Conservation (phyloP, 2,797 vertebrate genomes). For the Lerista edwardsae region DNA sequence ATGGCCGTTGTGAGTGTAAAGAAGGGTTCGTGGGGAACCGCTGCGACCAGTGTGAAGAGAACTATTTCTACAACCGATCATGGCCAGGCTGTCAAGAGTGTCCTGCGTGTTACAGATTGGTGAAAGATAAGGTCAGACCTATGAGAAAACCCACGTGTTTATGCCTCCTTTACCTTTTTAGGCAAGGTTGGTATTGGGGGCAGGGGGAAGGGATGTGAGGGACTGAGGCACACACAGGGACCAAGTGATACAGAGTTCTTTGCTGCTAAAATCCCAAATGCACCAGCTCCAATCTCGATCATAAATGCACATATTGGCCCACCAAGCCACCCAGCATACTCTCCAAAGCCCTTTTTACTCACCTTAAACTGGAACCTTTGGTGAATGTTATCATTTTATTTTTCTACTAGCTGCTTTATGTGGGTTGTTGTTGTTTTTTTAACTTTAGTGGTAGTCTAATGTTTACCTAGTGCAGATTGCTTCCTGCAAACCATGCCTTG, state of each 20-base stretch:
- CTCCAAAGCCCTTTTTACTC: background rate
- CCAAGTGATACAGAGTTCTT: background rate
- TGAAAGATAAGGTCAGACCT: constrained; percentile 90
- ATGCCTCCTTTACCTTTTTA: background rate
- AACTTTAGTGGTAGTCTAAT: background rate
- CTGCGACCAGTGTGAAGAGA: constrained; percentile 97
- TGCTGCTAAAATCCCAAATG: background rate
- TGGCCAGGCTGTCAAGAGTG: constrained; percentile 94
- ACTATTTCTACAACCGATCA: constrained; percentile 97
- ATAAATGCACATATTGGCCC: background rate
- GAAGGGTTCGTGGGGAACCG: constrained; percentile 91
- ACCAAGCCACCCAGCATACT: background rate
- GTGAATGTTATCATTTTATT: background rate
- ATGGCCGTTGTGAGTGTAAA: constrained; percentile 88
- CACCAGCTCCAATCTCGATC: background rate
- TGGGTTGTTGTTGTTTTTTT: background rate
- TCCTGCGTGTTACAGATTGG: constrained; percentile 92
- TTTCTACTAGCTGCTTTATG: background rate
- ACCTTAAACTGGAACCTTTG: background rate
- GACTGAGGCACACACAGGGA: background rate
- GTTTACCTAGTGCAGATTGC: background rate
- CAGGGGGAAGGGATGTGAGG: too few relatives aligned
- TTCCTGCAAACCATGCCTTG: background rate
- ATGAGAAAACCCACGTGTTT: rapidly evolving
- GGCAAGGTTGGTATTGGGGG: rapidly evolving